A percentile compares a stretch with the other conserved stretches of the same genome.
These are phyloP conservation scores for Tribolium freemani DNA, from an alignment of 2,888 invertebrate species.

Conservation along the genomic window DNA sequence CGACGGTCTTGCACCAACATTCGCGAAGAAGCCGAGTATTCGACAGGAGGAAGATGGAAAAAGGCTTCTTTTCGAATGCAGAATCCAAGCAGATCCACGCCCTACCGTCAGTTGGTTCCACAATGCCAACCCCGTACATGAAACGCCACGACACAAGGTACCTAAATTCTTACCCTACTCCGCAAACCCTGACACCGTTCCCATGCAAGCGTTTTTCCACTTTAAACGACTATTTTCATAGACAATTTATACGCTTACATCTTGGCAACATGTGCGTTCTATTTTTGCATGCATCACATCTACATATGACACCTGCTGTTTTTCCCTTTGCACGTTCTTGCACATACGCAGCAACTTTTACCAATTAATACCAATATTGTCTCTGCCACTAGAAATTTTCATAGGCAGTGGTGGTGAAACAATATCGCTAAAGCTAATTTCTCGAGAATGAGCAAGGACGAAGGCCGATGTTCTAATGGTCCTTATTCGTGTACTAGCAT, in stretches of 20 bases:
- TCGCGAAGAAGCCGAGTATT: conserved; percentile 97
- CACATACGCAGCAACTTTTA: conserved; percentile 14
- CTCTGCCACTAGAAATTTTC: conserved; percentile 47
- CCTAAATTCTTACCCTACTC: conserved; percentile 34
- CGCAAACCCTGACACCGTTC: conserved; percentile 41
- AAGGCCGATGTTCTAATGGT: neutral
- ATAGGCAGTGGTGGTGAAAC: conserved; percentile 48
- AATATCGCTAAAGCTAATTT: conserved; percentile 5
- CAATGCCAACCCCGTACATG: conserved; percentile 85
- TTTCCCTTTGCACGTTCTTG: conserved; percentile 43
- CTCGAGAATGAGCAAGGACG: neutral
- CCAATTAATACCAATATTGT: conserved; percentile 31
- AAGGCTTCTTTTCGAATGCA: conserved; percentile 93
- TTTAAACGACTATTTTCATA: conserved; percentile 50
- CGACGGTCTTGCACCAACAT: conserved; percentile 97
- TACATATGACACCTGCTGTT: conserved; percentile 59
- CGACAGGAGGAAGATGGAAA: conserved; percentile 97
- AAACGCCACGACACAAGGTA: conserved; percentile 90
- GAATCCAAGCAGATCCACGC: conserved; percentile 93
- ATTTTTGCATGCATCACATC: conserved; percentile 53
- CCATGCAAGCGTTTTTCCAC: conserved; percentile 34
- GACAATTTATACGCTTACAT: conserved; percentile 50
- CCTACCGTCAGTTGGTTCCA: conserved; percentile 93
- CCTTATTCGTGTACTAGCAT: neutral
- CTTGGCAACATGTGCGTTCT: conserved; percentile 54